Evolutionary conservation across 2,113 vertebrate genomes (phyloP), one percentile per base, ranked within the genome.

Genomic region (Rhineura floridana): DNA sequence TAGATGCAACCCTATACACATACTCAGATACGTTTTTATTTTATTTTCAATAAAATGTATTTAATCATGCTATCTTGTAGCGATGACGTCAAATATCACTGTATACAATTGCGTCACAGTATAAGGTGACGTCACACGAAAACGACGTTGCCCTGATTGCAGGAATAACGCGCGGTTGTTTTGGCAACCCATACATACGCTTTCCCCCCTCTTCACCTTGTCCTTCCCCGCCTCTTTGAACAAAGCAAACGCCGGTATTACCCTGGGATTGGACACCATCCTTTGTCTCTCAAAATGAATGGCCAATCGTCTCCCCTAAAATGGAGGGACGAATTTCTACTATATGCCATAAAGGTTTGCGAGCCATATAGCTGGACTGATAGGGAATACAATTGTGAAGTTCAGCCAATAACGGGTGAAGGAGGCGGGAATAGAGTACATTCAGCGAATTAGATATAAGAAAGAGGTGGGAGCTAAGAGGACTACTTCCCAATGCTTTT

Each of bases 291-390:
- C 87, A 87, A 72, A 62, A 46, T 0, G 3, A 19, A 28, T 28
- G 8, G 23, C 80, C n/a, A 76, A 88, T 76, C 42, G 4, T 6
- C 15, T 80, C 21, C 69, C 48, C 28, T 9, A 59, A 13, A 9
- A 3, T 48, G 39, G 39, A 25, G 2, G 10, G 23, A 19, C 23
- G 44, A 33, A 30, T 3, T n/a, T 48, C 80, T 3, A 0, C 4
- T 1, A 1, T 39, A n/a, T n/a, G 48, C 84, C 75, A 88, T 65
- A 39, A n/a, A n/a, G n/a, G n/a, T 52, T 59, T 25, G 70, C 1
- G 19, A 39, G 12, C 23, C 39, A 1, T 15, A 0, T 0, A 9
- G 17, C 62, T 11, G 48, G 59, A n/a, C 12, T 21, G 17, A 81
- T 13, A 25, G 36, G 2, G 3, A 48, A n/a, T 25, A 33, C 7